Base-by-base conservation (phyloP, 1,140 invertebrate species). In the Telenomus remus region DNA sequence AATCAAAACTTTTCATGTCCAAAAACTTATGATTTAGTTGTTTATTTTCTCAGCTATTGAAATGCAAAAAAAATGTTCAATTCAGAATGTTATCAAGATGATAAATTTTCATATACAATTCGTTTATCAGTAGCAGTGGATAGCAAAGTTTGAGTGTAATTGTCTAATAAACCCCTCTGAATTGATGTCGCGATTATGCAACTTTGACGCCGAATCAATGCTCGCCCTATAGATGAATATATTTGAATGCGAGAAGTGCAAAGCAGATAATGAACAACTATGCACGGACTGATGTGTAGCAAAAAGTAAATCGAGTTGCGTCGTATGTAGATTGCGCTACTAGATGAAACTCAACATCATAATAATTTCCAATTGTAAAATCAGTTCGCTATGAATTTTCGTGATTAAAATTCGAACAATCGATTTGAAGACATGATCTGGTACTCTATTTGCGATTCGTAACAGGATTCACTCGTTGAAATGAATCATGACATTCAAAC, bases 1-100 rank as follows among this genome's bases (percentile, higher is more conserved):
- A 72, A 78, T 70, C 64, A 73, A 70, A 78, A 78, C 70, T 61
- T 69, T 78, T 78, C 76, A 78, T 69, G 76, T 73, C 61, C 69
- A 57, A 48, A 57, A 68, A 49, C 73, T 59, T 78, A 70, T 65
- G 10, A 27, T n/a, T n/a, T n/a, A n/a, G n/a, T n/a, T n/a, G n/a
- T n/a, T n/a, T n/a, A n/a, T n/a, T n/a, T n/a, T n/a, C n/a, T n/a
- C n/a, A n/a, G n/a, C n/a, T n/a, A n/a, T n/a, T n/a, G n/a, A 60
- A 65, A 70, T 65, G 54, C 49, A 60, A 65, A 35, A 14, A 34
- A 3, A 27, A 3, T 27, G 19, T 27, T 1, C 19, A 6, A 27
- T 27, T 27, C 2, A 3, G 19, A 27, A 27, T 6, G 19, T 27
- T 27, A 27, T 27, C 56, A 68, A 63, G 63, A 46, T 74, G 50